Conservation (phyloP, 2,113 vertebrate genomes). For the Sterrhoptilus dennistouni region DNA sequence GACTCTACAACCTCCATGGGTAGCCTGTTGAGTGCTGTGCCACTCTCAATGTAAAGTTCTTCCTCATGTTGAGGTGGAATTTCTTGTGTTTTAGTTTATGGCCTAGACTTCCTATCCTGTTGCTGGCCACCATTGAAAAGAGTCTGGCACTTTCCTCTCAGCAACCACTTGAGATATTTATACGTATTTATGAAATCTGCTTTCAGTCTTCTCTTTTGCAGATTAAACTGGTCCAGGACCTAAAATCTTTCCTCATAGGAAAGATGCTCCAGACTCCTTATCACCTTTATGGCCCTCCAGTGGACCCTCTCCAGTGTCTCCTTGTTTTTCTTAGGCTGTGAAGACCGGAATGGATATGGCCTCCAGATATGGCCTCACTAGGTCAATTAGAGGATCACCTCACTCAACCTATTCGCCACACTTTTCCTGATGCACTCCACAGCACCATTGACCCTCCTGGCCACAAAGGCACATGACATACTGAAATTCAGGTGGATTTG, state of each 20-base stretch:
- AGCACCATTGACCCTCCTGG: not conserved
- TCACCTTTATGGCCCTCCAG: not conserved
- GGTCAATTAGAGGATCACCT: not conserved
- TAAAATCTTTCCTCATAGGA: not conserved
- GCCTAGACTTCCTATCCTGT: not conserved
- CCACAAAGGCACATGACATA: too few species aligned
- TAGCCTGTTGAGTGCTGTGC: not conserved
- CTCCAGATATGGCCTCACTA: not conserved
- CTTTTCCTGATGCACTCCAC: not conserved
- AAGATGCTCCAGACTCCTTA: not conserved
- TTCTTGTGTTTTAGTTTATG: not conserved
- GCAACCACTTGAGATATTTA: not conserved
- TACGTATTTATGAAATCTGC: not conserved
- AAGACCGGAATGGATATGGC: not conserved
- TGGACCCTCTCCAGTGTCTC: not conserved
- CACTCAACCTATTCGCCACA: rapidly evolving
- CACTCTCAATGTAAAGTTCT: not conserved
- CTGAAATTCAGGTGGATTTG: not conserved
- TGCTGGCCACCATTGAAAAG: not conserved
- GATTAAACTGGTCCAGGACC: not conserved
- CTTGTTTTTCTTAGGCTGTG: not conserved
- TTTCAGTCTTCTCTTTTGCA: not conserved
- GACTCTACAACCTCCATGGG: not conserved
- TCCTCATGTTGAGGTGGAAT: not conserved
- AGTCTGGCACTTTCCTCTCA: not conserved